Evolutionary conservation across 1,140 invertebrate genomes (phyloP), one percentile per base, ranked within the genome.

Genomic region (Papilio polytes): DNA sequence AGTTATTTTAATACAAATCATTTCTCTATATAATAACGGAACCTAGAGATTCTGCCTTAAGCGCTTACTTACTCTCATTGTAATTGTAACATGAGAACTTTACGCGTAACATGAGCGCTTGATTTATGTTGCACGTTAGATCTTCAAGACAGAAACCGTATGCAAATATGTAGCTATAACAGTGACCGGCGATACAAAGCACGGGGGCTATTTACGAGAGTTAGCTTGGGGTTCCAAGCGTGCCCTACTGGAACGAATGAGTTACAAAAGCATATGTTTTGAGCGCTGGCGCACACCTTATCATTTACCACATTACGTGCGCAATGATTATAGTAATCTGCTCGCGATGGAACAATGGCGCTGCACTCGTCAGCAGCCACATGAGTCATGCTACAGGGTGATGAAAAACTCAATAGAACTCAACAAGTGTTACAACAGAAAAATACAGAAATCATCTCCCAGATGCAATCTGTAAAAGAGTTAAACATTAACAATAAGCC

Each of bases 301-400:
- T 94, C 92, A 94, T 94, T 94, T 94, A 93, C 92, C 90, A 86
- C 90, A 92, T 94, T 94, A 94, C 90, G 90, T 89, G 88, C 80
- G 85, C 89, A 90, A 91, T 94, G 93, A 94, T 94, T 94, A 94
- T 93, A 94, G 92, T 94, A 94, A 94, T 94, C 92, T 91, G 87
- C 90, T 93, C 87, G 90, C 91, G 86, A 93, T 87, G 89, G 91
- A 88, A 93, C 93, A 94, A 94, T 93, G 86, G 91, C 85, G 81
- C 83, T 88, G 89, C 87, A 89, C 86, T 90, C 85, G 82, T 85
- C 85, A 84, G 90, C 89, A 88, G 88, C 89, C 87, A 86, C 88
- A 90, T 91, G 88, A 84, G 83, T 81, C 81, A n/a, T n/a, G 48
- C 73, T 41, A 90, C 87, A 91, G 88, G 86, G 26, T 88, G 91